These are phyloP conservation scores for Danio albolineatus DNA, from an alignment of 2,797 vertebrate species.

Conservation along the genomic window DNA sequence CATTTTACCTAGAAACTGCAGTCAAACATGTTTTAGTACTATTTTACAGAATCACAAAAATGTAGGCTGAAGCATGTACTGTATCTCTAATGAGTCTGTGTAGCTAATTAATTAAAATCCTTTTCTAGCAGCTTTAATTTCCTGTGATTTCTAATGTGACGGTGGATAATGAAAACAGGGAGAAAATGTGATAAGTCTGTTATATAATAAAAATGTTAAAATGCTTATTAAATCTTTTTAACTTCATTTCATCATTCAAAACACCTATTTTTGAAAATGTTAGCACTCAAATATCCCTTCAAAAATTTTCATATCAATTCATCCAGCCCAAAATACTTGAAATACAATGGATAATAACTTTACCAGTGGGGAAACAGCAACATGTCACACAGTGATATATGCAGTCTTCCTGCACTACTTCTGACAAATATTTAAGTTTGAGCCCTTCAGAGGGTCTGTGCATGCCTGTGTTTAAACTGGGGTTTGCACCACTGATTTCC, in stretches of 20 bases:
- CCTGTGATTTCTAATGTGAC: too few relatives aligned
- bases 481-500: constrained; percentile 50
- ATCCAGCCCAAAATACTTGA: background rate
- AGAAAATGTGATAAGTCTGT: background rate
- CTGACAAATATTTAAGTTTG: constrained; percentile 72
- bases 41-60: too few relatives aligned
- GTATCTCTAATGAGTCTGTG: too few relatives aligned
- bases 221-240: background rate
- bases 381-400: constrained; percentile 51
- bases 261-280: background rate
- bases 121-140: too few relatives aligned
- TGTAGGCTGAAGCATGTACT: too few relatives aligned
- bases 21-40: too few relatives aligned
- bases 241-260: background rate
- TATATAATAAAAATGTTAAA: background rate
- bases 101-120: too few relatives aligned
- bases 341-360: background rate
- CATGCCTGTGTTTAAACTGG: background rate
- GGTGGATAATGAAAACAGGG: too few relatives aligned
- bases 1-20: too few relatives aligned
- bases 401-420: constrained; percentile 62
- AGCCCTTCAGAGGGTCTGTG: constrained; percentile 31
- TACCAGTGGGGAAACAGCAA: background rate
- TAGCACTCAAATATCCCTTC: background rate
- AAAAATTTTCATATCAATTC: background rate